Evolutionary conservation across 2,113 vertebrate genomes (phyloP).

Genomic region (Perca schrenkii): DNA sequence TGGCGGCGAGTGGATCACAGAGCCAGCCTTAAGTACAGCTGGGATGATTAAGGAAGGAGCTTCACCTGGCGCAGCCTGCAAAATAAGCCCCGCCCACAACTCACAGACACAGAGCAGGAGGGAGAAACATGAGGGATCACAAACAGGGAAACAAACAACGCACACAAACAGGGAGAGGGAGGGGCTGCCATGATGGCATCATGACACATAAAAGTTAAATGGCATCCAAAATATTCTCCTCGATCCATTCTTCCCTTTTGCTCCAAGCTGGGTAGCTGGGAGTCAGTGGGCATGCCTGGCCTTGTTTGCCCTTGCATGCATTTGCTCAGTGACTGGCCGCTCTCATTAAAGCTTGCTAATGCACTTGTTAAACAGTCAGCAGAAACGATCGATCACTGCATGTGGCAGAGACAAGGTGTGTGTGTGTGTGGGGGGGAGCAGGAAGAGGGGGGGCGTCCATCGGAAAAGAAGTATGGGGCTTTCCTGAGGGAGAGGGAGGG

Average conservation of each 20-base stretch:
- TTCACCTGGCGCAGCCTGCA: too few species aligned
- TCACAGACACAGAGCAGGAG: too few species aligned
- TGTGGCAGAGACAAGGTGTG: slow-evolving; percentile 90
- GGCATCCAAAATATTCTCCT: not conserved
- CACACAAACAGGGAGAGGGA: too few species aligned
- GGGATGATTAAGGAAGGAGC: too few species aligned
- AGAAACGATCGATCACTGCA: slow-evolving; percentile 97
- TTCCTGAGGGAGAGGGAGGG: slow-evolving; percentile 46
- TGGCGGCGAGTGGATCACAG: too few species aligned
- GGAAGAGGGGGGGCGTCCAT: not conserved
- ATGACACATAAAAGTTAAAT: not conserved
- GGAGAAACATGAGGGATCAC: too few species aligned
- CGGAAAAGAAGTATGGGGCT: slow-evolving; percentile 31
- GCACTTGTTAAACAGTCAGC: slow-evolving; percentile 99
- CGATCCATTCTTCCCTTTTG: not conserved
- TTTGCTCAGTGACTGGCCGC: slow-evolving; percentile 95
- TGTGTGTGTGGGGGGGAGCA: not conserved
- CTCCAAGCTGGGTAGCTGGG: slow-evolving; percentile 41
- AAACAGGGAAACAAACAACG: too few species aligned
- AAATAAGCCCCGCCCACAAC: too few species aligned
- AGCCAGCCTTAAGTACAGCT: too few species aligned
- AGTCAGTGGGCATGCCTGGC: slow-evolving; percentile 87
- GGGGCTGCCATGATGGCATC: too few species aligned
- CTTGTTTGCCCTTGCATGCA: slow-evolving; percentile 91
- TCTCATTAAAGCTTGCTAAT: slow-evolving; percentile 99